These are phyloP conservation scores for Cyprinodon tularosa DNA, from an alignment of 2,113 vertebrate genomes.

Conservation along the genomic window DNA sequence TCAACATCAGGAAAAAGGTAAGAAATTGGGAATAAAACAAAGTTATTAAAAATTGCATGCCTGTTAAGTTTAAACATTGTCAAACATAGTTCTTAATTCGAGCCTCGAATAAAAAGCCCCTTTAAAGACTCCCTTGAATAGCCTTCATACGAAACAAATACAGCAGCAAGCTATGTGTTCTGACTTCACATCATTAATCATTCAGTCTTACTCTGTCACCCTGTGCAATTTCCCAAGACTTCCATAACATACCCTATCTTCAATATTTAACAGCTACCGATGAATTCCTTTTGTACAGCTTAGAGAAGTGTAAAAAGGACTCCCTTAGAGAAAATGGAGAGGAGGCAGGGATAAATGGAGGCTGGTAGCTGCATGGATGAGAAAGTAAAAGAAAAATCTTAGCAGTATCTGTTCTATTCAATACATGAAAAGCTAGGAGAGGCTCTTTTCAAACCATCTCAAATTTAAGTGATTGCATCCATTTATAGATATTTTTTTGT, in stretches of 20 bases:
- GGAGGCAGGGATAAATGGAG: not conserved
- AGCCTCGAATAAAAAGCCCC: not conserved
- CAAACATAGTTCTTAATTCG: not conserved
- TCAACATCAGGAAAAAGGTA: not conserved
- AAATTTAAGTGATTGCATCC: not conserved
- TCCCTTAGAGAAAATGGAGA: slow-evolving; percentile 12
- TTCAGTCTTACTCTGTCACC: slow-evolving; percentile 28
- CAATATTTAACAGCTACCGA: slow-evolving; percentile 63
- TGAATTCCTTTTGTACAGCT: slow-evolving; percentile 61
- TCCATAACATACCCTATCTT: slow-evolving; percentile 32
- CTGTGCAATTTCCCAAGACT: slow-evolving; percentile 3
- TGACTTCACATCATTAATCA: not conserved
- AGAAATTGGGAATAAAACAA: not conserved
- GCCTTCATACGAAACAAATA: not conserved
- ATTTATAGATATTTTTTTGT: too few relatives aligned
- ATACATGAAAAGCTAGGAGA: slow-evolving; percentile 2
- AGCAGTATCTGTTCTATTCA: slow-evolving; percentile 9
- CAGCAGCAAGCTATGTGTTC: not conserved
- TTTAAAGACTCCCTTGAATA: not conserved
- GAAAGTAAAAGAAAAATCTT: slow-evolving; percentile 9
- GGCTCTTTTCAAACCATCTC: not conserved
- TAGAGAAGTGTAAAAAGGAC: slow-evolving; percentile 63
- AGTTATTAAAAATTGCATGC: not conserved
- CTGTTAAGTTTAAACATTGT: not conserved
- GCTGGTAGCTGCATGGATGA: slow-evolving; percentile 10